phyloP scores from a whole-genome alignment of 2,797 vertebrate species.

The Philypnodon macrostomus region DNA sequence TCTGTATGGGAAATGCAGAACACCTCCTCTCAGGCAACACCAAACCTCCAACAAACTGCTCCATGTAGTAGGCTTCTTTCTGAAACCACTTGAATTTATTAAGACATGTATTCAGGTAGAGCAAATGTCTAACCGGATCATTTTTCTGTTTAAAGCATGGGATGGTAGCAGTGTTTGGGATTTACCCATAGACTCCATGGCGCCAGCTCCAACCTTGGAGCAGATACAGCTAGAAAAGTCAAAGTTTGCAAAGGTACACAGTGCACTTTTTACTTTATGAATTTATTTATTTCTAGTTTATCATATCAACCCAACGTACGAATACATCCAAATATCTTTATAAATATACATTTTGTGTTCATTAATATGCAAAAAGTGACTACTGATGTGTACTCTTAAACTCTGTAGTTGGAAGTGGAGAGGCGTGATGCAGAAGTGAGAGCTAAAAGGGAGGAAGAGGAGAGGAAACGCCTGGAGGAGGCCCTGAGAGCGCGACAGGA shows the following conservation, averaged over 20 bases:
- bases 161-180: conserved; percentile 98
- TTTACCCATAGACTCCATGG: conserved; percentile 89
- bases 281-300: too few species aligned
- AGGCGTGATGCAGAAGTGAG: conserved; percentile 91
- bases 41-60: conserved; percentile 67
- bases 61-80: conserved; percentile 64
- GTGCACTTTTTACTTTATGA: not conserved
- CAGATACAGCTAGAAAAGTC: conserved; percentile 89
- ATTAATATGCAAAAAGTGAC: too few species aligned
- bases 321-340: too few species aligned
- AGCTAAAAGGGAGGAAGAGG: conserved; percentile 93
- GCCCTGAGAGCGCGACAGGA: conserved; percentile 85
- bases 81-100: not conserved
- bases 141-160: conserved; percentile 79
- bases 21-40: conserved; percentile 82
- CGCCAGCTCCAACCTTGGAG: conserved; percentile 90
- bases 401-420: conserved; percentile 93
- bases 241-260: conserved; percentile 89
- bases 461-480: conserved; percentile 90
- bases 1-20: conserved; percentile 98
- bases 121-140: not conserved
- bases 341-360: too few species aligned
- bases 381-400: too few species aligned
- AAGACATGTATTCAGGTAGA: not conserved
- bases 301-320: too few species aligned